Evolutionary conservation across 2,797 vertebrate genomes (phyloP), one percentile per base, ranked within the genome.

Genomic region (Clarias pachynema): DNA sequence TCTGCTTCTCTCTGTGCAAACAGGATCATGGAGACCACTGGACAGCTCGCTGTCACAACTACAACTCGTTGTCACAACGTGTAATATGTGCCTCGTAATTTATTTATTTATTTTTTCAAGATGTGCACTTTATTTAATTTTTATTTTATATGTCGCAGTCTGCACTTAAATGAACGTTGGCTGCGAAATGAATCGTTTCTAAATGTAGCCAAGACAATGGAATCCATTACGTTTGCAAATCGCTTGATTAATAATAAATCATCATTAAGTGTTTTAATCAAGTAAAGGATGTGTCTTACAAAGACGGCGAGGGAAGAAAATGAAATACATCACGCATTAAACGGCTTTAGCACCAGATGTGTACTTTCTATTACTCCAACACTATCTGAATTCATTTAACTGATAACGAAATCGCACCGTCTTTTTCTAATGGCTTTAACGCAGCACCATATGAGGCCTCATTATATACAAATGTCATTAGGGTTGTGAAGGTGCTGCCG

Each of bases 391-490:
- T 83, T 83, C 31, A 78, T 77, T 82, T 79, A 70, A 60, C 73
- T 37, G 56, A 22, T 18, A 62, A 31, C n/a, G 9, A 53, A 82
- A 75, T 82, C 56, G 22, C 63, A 79, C 74, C 16, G 34, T 15
- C 63, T 74, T 82, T 57, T 63, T 63, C 65, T 86, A 86, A 86
- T 86, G 85, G 63, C 85, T 83, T 86, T 44, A 79, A 86, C 85
- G 12, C 14, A 1, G n/a, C 40, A 34, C 85, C 85, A 86, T 86
- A 86, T 83, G 85, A 86, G 85, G 65, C 74, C 80, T 86, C 85
- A 77, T 86, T 86, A 86, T 77, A 82, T 44, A 68, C 73, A 79
- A 70, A 83, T 37, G 81, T 79, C 85, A 83, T 83, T 70, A 79
- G 16, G 72, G 85, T 12, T 40, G 53, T 24, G 72, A 24, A 68